Evolutionary conservation across 2,797 vertebrate species (phyloP).

Genomic region (Dendrocincla tyrannina): DNA sequence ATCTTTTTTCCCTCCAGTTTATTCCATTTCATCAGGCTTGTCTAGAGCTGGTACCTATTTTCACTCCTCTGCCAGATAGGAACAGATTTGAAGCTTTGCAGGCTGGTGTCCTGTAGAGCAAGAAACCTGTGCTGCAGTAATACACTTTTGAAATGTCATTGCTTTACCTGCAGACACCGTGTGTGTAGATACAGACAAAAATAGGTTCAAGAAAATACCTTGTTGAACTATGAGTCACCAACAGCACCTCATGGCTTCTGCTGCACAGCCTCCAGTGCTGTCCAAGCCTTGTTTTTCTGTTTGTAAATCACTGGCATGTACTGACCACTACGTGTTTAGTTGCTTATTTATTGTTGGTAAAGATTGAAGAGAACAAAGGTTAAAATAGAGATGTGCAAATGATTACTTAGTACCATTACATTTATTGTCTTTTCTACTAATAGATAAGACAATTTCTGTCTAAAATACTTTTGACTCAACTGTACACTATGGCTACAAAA

Average conservation of each 20-base stretch:
- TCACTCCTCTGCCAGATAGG: background rate
- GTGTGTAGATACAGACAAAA: background rate
- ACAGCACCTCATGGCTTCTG: background rate
- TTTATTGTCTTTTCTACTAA: background rate
- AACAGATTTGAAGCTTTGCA: background rate
- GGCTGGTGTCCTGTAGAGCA: background rate
- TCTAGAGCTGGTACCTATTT: background rate
- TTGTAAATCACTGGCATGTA: background rate
- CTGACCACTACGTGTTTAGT: accelerated
- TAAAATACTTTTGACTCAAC: background rate
- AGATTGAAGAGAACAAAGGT: background rate
- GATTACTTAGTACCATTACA: background rate
- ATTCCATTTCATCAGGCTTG: background rate
- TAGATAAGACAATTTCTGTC: background rate
- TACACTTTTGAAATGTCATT: background rate
- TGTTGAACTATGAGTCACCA: background rate
- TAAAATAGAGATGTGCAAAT: background rate
- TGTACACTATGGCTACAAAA: background rate
- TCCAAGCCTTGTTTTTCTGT: background rate
- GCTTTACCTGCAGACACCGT: background rate
- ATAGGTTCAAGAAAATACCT: background rate
- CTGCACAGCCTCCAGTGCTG: background rate
- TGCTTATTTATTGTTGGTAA: background rate
- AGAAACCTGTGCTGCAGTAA: background rate
- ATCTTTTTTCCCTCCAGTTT: background rate